These are phyloP conservation scores for Yponomeuta malinellus DNA, from an alignment of 2,888 invertebrate species.

Conservation along the genomic window DNA sequence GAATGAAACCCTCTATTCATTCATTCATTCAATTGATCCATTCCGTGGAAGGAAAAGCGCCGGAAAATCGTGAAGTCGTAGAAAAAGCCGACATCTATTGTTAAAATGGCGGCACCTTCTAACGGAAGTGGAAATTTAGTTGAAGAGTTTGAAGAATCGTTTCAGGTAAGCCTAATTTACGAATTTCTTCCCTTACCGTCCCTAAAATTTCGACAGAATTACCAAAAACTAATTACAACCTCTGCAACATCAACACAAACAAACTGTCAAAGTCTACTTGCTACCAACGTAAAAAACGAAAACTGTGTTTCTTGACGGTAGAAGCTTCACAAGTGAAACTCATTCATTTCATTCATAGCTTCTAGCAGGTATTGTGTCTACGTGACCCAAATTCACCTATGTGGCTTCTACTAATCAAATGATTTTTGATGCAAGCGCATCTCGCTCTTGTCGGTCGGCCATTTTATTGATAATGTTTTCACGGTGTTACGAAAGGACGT, in stretches of 20 bases:
- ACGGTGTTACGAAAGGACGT: slow-evolving; percentile 44
- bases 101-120: slow-evolving; percentile 83
- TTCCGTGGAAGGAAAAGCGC: neutral
- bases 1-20: neutral
- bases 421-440: slow-evolving; percentile 64
- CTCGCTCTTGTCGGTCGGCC: slow-evolving; percentile 64
- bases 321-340: slow-evolving; percentile 61
- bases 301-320: slow-evolving; percentile 45
- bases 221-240: neutral
- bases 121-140: slow-evolving; percentile 91
- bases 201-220: slow-evolving; percentile 18
- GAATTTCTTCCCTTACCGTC: slow-evolving; percentile 16
- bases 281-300: slow-evolving; percentile 55
- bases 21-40: slow-evolving; percentile 1
- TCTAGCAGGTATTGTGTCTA: slow-evolving; percentile 49
- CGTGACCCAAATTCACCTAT: slow-evolving; percentile 64
- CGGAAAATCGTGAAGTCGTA: neutral
- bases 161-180: slow-evolving; percentile 78
- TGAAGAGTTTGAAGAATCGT: slow-evolving; percentile 93
- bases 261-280: slow-evolving; percentile 36
- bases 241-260: neutral
- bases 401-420: slow-evolving; percentile 54
- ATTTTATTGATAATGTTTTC: slow-evolving; percentile 72
- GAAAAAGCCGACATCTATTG: neutral
- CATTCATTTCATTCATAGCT: slow-evolving; percentile 30